Evolutionary conservation across 2,797 vertebrate species (phyloP), one percentile per base, ranked within the genome.

Genomic region (Hydrophis major): DNA sequence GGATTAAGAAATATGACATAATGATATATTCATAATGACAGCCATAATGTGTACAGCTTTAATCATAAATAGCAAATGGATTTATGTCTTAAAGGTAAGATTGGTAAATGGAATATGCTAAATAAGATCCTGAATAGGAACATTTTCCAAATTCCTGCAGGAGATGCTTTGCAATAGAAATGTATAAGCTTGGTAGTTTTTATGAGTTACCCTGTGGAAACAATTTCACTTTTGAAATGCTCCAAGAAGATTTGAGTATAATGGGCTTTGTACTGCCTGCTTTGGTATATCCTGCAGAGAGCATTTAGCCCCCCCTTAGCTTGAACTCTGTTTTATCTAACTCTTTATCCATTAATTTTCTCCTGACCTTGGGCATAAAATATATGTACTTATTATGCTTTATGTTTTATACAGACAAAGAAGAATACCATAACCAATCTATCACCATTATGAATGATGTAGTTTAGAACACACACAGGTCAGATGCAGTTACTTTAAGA

Each of bases 371-470:
- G 98, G 98, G 98, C 98, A 98, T 98, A 96, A 98, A 98, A 98
- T 98, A 97, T 98, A 98, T 97, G 96, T 94, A 96, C 98, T 97
- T 98, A 97, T 98, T 97, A 97, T 98, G 96, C 97, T 96, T 93
- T 95, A 93, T 93, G 95, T 97, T 98, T 97, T 97, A 96, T 97
- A 97, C 97, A 96, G 98, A 98, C 98, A 98, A 98, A 96, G 97
- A 97, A 96, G 97, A 98, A 98, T 97, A 98, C 97, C 97, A 97
- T 98, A 97, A 98, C 96, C 98, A 97, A 98, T 98, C 98, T 95
- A 98, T 99, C 98, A 98, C 98, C 96, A 97, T 98, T 98, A 98
- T 98, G 98, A 98, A 99, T 98, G 98, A 98, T 98, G 97, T 95
- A 97, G 96, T 97, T 98, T 98, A 97, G 98, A 98, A 98, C 97